phyloP scores from a whole-genome alignment of 2,888 invertebrate species.

The Eupithecia inturbata region DNA sequence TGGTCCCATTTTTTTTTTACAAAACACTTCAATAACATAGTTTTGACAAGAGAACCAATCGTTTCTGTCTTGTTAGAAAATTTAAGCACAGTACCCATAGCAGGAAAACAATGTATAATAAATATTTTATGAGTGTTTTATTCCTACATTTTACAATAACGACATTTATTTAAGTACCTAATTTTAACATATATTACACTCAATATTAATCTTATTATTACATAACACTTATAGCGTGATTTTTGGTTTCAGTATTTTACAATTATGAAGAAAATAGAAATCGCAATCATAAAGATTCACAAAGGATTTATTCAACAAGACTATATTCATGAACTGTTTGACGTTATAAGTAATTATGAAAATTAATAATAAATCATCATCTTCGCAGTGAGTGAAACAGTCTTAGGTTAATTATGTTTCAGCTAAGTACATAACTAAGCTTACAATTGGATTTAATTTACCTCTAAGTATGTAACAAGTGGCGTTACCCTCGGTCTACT shows the following conservation, averaged over 20 bases:
- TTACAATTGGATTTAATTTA: neutral
- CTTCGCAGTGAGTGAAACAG: neutral
- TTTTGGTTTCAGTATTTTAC: conserved; percentile 20
- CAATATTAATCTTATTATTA: conserved; percentile 35
- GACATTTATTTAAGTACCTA: conserved; percentile 31
- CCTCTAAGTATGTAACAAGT: neutral
- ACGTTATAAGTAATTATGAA: neutral
- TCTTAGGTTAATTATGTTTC: neutral
- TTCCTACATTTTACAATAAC: conserved; percentile 24
- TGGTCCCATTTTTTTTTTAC: conserved; percentile 32
- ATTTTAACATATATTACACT: conserved; percentile 33
- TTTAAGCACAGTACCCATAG: conserved; percentile 43
- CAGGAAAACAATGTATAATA: conserved; percentile 46
- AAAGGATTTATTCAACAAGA: neutral
- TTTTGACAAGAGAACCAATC: neutral
- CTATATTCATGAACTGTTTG: neutral
- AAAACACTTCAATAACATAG: neutral
- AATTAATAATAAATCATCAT: conserved; percentile 2
- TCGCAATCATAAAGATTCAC: conserved; percentile 6
- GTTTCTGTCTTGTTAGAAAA: neutral
- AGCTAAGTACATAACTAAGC: neutral
- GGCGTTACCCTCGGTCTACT: neutral
- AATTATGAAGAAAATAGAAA: conserved; percentile 3
- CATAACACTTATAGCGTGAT: conserved; percentile 36
- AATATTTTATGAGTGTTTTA: neutral